Evolutionary conservation across 2,888 invertebrate genomes (phyloP), one percentile per base, ranked within the genome.

Genomic region (Podotricha telesiphe): DNA sequence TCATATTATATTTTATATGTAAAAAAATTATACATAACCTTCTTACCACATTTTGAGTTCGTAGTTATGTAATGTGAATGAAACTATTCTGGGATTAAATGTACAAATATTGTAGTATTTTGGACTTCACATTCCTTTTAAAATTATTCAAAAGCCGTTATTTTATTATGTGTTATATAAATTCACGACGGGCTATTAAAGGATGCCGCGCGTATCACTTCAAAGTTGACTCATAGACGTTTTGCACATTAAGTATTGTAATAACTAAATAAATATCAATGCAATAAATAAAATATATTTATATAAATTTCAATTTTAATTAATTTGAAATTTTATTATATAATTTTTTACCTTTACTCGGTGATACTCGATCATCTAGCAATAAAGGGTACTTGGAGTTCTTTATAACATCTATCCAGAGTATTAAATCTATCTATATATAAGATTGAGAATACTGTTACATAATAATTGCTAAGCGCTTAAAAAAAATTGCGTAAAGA

Each of bases 41-140:
- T 73, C 69, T 56, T 58, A 68, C 64, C 77, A 80, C 77, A 77
- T 81, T 78, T 80, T 79, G 74, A 75, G 72, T 75, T 75, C 68
- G 72, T 70, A 73, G 81, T 82, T 82, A 82, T 81, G 81, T 81
- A 82, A 79, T 78, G 74, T 79, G 82, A 83, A 79, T 84, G 78
- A 80, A 81, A 78, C 76, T 84, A 80, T 85, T 86, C 82, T 77
- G 73, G 77, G 79, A 79, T 48, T 19, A 48, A 37, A 37, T 13
- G 1, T 11, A 65, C 15, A 45, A 28, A 17, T 56, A 47, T 15
- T 34, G 19, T 8, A 48, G 3, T 48, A 15, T 56, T 37, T 17
- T n/a, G 10, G 20, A 48, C 8, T 20, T n/a, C 3, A 48, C 45
- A 19, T n/a, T 11, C 15, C 20, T 58, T 20, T 58, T 56, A n/a